Conservation (phyloP, 2,113 vertebrate species). For the Pseudorasbora parva region DNA sequence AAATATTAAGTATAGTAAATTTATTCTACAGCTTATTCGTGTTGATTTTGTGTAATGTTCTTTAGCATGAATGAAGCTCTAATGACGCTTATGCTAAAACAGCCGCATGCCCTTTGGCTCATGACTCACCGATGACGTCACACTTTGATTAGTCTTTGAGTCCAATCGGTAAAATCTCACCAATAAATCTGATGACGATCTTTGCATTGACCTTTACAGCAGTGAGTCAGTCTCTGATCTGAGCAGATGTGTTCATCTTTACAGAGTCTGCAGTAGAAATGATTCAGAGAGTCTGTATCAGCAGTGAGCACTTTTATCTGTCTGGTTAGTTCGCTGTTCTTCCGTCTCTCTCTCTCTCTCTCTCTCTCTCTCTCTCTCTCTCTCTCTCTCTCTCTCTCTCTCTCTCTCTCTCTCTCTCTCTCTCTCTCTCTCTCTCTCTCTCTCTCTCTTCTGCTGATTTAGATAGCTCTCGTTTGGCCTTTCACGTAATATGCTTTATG, state of each 20-base stretch:
- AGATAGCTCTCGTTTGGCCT: slow-evolving; percentile 14
- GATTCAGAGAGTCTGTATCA: neutral
- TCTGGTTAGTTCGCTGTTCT: neutral
- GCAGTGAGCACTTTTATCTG: neutral
- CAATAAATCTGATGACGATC: slow-evolving; percentile 17
- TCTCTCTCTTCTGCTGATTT: neutral
- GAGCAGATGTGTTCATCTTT: slow-evolving; percentile 35
- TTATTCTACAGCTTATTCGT: neutral
- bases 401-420: too few relatives aligned
- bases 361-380: too few relatives aligned
- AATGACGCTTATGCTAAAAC: neutral
- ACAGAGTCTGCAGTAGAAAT: neutral
- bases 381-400: too few relatives aligned
- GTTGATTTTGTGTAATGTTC: neutral
- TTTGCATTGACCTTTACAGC: slow-evolving; percentile 5
- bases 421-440: too few relatives aligned
- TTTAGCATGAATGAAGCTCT: neutral
- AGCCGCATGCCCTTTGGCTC: neutral
- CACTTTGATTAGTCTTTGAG: neutral
- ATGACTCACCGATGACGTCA: slow-evolving; percentile 1
- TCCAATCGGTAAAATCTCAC: neutral
- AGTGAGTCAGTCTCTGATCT: slow-evolving; percentile 8
- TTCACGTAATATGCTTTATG: slow-evolving; percentile 74
- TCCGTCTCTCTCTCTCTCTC: neutral
- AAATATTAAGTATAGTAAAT: neutral